These are phyloP conservation scores for Muntiacus muntjak DNA, from an alignment of 2,113 vertebrate genomes.

Conservation along the genomic window DNA sequence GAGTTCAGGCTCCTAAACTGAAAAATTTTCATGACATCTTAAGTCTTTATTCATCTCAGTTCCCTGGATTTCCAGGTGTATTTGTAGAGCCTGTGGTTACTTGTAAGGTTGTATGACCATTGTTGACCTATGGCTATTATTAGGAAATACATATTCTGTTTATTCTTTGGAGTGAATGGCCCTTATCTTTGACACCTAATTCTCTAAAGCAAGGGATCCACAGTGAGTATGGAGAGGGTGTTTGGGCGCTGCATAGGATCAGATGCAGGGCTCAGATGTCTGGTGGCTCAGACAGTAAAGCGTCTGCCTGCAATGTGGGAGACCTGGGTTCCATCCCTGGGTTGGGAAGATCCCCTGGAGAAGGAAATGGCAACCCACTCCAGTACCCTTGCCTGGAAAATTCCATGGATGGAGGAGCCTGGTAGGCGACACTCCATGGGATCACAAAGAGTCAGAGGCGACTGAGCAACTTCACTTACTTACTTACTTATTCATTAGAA, in stretches of 20 bases:
- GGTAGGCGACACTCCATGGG: background rate
- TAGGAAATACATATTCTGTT: background rate
- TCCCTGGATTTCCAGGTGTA: background rate
- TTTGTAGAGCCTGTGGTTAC: background rate
- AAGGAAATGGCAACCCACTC: background rate
- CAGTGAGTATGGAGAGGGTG: background rate
- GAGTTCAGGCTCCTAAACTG: background rate
- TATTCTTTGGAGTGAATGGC: background rate
- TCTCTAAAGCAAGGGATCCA: background rate
- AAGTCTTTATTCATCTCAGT: background rate
- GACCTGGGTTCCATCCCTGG: background rate
- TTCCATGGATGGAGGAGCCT: background rate
- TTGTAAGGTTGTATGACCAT: background rate
- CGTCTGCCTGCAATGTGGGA: background rate
- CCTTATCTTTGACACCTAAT: background rate
- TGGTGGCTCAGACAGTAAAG: background rate
- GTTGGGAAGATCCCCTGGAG: background rate
- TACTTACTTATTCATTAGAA: background rate
- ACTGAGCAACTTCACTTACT: background rate
- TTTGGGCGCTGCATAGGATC: background rate
- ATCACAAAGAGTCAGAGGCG: fast-evolving
- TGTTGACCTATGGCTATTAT: background rate
- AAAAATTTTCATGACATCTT: background rate
- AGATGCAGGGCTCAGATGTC: background rate
- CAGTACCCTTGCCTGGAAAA: background rate